A percentile compares a stretch with the other conserved stretches of the same genome.
phyloP scores from a whole-genome alignment of 23 tunicate species.

The Diplosoma virens region DNA sequence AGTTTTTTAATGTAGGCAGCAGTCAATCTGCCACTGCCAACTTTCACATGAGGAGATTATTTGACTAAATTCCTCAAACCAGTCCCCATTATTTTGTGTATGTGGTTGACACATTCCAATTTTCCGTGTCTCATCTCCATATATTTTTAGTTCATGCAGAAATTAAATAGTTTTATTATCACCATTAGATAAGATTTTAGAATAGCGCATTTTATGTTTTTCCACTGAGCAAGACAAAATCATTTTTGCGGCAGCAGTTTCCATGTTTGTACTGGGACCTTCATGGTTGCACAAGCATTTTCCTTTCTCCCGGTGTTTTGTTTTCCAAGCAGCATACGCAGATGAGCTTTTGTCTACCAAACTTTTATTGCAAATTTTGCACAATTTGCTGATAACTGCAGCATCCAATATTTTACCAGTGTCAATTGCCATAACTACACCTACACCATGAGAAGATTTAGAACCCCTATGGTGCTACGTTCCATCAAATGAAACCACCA shows the following conservation, averaged over 20 bases:
- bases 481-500: constrained; percentile 26
- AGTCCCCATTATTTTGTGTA: constrained; percentile 18
- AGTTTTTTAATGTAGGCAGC: neutral
- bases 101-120: constrained; percentile 25
- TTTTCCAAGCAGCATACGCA: constrained; percentile 3
- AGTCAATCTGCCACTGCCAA: constrained; percentile 30
- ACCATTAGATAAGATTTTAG: neutral
- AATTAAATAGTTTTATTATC: constrained; percentile 20
- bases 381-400: constrained; percentile 10
- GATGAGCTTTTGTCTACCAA: neutral
- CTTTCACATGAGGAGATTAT: neutral
- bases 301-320: neutral
- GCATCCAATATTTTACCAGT: constrained; percentile 22
- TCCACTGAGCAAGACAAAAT: neutral
- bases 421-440: constrained; percentile 19
- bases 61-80: constrained; percentile 18
- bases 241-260: constrained; percentile 15
- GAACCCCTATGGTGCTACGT: constrained; percentile 25
- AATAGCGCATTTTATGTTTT: neutral
- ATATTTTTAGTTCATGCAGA: neutral
- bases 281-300: neutral
- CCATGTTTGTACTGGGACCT: constrained; percentile 28
- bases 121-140: constrained; percentile 2
- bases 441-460: constrained; percentile 22
- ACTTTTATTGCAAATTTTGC: neutral